These are phyloP conservation scores for Pseudopodoces humilis DNA, from an alignment of 2,113 vertebrate species.

Conservation along the genomic window DNA sequence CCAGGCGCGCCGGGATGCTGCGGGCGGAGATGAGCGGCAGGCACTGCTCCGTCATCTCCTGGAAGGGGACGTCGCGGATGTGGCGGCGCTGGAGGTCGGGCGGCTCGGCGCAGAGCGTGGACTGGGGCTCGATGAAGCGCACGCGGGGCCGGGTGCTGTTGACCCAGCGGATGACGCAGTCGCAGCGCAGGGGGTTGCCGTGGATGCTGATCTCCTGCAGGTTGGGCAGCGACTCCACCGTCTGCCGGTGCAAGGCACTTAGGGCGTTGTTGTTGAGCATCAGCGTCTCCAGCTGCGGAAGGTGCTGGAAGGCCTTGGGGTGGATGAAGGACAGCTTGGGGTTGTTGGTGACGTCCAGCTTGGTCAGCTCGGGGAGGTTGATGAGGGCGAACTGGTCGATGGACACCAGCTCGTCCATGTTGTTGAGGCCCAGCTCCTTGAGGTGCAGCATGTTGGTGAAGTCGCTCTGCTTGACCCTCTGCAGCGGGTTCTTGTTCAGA, in stretches of 20 bases:
- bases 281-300: slow-evolving; percentile 90
- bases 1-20: slow-evolving; percentile 81
- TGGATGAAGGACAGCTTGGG: slow-evolving; percentile 93
- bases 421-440: slow-evolving; percentile 92
- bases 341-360: slow-evolving; percentile 96
- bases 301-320: slow-evolving; percentile 87
- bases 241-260: slow-evolving; percentile 90
- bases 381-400: slow-evolving; percentile 87
- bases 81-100: slow-evolving; percentile 86
- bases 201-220: slow-evolving; percentile 96
- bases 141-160: slow-evolving; percentile 74
- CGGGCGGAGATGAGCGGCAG: slow-evolving; percentile 87
- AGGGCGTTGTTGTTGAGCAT: slow-evolving; percentile 98
- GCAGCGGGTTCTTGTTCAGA: slow-evolving; percentile 90
- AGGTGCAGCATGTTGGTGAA: slow-evolving; percentile 90
- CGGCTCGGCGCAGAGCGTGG: slow-evolving; percentile 91
- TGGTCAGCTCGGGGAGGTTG: slow-evolving; percentile 93
- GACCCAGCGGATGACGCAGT: slow-evolving; percentile 95
- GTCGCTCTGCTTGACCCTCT: slow-evolving; percentile 85
- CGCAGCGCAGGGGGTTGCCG: slow-evolving; percentile 93
- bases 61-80: slow-evolving; percentile 87
- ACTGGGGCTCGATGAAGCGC: slow-evolving; percentile 94
- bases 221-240: slow-evolving; percentile 86
- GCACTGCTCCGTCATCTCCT: slow-evolving; percentile 90
- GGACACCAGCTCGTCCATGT: slow-evolving; percentile 92